phyloP scores from a whole-genome alignment of 2,888 invertebrate genomes.

The Agrochola macilenta region DNA sequence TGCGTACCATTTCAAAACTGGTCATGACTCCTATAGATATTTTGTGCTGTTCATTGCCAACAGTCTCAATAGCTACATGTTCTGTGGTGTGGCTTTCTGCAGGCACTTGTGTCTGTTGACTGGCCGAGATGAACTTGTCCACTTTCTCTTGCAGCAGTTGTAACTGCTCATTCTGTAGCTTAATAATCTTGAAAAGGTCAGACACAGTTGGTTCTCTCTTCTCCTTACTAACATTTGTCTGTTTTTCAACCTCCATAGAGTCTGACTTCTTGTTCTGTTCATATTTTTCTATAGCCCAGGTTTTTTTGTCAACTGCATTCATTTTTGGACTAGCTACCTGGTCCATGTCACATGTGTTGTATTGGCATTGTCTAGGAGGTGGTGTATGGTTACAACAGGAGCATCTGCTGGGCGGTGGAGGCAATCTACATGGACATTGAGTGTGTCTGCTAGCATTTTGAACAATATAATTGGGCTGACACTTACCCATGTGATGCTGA shows the following conservation, averaged over 20 bases:
- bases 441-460: conserved; percentile 39
- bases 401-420: conserved; percentile 60
- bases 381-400: conserved; percentile 59
- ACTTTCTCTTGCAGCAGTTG: conserved; percentile 92
- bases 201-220: conserved; percentile 89
- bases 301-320: conserved; percentile 83
- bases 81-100: conserved; percentile 77
- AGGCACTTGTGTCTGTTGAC: conserved; percentile 70
- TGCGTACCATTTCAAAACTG: conserved; percentile 92
- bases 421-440: conserved; percentile 59
- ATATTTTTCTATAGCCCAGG: conserved; percentile 82
- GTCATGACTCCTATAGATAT: conserved; percentile 94
- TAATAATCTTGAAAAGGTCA: conserved; percentile 92
- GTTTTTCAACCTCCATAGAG: conserved; percentile 78
- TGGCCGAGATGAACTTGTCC: conserved; percentile 87
- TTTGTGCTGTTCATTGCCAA: conserved; percentile 86
- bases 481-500: conserved; percentile 6
- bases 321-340: conserved; percentile 55
- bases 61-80: conserved; percentile 78
- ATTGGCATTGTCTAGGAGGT: conserved; percentile 37
- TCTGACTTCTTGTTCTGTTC: conserved; percentile 75
- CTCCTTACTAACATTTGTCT: conserved; percentile 78
- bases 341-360: conserved; percentile 62
- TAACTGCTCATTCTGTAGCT: conserved; percentile 92
- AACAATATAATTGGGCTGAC: conserved; percentile 26